phyloP scores from a whole-genome alignment of 2,113 vertebrate species.

The Lampris megalopsis region DNA sequence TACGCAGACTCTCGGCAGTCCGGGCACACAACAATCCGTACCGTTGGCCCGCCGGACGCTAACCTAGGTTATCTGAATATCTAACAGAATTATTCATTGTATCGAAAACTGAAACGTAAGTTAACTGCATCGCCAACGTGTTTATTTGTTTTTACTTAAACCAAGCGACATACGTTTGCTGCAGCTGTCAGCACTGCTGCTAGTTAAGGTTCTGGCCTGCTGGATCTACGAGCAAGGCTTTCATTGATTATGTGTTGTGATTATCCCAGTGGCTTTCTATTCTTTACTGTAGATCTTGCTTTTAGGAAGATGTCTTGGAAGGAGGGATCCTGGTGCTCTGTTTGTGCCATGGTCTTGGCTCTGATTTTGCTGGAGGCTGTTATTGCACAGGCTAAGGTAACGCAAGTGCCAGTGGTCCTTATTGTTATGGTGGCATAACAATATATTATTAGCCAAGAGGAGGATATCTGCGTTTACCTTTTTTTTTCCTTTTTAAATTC shows the following conservation, averaged over 20 bases:
- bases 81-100: background rate
- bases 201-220: background rate
- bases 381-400: slow-evolving; percentile 76
- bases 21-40: no score
- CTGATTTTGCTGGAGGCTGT: slow-evolving; percentile 61
- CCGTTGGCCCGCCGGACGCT: background rate
- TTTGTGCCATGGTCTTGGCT: slow-evolving; percentile 17
- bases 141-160: background rate
- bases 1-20: no score
- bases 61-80: background rate
- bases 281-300: background rate
- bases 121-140: background rate
- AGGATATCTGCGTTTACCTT: background rate
- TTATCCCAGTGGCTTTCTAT: background rate
- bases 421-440: background rate
- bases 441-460: no score
- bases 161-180: background rate
- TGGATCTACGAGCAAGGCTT: background rate
- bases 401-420: background rate
- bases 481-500: background rate
- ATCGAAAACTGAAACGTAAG: background rate
- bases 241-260: slow-evolving; percentile 9
- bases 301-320: slow-evolving; percentile 46
- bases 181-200: no score
- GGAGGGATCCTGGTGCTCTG: slow-evolving; percentile 6